Percentiles rank a stretch among this genome's conserved stretches.
Evolutionary conservation across 2,888 invertebrate species (phyloP).

Genomic region (Lymantria dispar): DNA sequence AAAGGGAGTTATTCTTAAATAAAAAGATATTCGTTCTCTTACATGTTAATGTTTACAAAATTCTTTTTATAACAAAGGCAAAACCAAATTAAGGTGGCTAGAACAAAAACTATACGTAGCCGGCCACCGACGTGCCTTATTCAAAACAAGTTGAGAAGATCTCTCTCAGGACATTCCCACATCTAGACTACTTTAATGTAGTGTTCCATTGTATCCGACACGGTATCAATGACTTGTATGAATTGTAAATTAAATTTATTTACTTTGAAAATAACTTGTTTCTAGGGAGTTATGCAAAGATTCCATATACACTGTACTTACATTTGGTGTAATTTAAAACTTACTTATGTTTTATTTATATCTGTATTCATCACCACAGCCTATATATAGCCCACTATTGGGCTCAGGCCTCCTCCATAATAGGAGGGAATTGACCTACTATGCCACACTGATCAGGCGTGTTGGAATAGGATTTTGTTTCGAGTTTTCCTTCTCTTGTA

Average conservation of each 20-base stretch:
- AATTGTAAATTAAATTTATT: background rate
- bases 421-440: too few species aligned
- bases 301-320: too few species aligned
- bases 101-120: slow-evolving; percentile 57
- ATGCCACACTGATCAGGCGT: too few species aligned
- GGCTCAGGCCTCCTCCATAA: too few species aligned
- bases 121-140: slow-evolving; percentile 55
- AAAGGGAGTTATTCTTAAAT: background rate
- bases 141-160: slow-evolving; percentile 71
- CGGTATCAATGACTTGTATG: background rate
- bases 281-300: too few species aligned
- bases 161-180: slow-evolving; percentile 67
- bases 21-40: background rate
- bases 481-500: too few species aligned
- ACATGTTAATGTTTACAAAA: background rate
- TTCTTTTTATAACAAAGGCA: slow-evolving; percentile 40
- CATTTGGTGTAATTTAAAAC: too few species aligned
- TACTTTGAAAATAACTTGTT: too few species aligned
- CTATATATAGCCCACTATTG: too few species aligned
- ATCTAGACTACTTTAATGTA: slow-evolving; percentile 42
- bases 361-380: too few species aligned
- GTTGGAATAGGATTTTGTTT: too few species aligned
- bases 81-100: slow-evolving; percentile 53
- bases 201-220: slow-evolving; percentile 47
- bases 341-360: too few species aligned